Evolutionary conservation across 2,888 invertebrate genomes (phyloP).

Genomic region (Melanotus villosus): DNA sequence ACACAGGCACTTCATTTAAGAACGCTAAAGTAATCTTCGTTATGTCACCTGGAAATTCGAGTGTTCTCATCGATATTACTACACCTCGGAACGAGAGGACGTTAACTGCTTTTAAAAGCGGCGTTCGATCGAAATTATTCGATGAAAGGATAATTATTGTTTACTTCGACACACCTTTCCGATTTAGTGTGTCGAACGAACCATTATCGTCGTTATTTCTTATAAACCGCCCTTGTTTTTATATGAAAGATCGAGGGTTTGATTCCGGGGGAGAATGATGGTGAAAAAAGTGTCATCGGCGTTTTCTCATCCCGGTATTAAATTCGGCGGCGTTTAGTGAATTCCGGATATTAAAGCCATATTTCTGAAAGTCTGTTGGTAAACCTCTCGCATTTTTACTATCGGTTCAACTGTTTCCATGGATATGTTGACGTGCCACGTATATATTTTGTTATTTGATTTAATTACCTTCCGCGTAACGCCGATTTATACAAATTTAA

Average conservation of each 20-base stretch:
- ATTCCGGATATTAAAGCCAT: conserved; percentile 32
- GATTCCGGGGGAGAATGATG: background rate
- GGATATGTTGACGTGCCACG: background rate
- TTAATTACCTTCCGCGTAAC: conserved; percentile 12
- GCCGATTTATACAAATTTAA: background rate
- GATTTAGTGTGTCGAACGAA: background rate
- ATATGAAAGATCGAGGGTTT: conserved; percentile 4
- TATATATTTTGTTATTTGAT: conserved; percentile 12
- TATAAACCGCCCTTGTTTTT: conserved; percentile 1
- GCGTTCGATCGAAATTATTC: conserved; percentile 33
- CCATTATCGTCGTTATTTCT: conserved; percentile 10
- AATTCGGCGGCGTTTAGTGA: conserved; percentile 28
- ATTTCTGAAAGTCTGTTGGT: conserved; percentile 17
- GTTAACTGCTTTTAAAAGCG: conserved; percentile 43
- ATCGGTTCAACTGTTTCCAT: conserved; percentile 9
- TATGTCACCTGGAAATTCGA: conserved; percentile 13
- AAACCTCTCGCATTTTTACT: conserved; percentile 19
- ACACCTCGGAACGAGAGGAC: conserved; percentile 44
- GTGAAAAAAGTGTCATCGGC: conserved; percentile 18
- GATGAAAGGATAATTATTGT: conserved; percentile 25
- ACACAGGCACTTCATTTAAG: conserved; percentile 14
- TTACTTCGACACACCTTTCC: conserved; percentile 28
- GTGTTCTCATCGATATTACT: conserved; percentile 25
- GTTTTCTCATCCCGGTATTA: conserved; percentile 16
- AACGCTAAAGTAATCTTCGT: conserved; percentile 20